Conservation (phyloP, 1,140 invertebrate genomes). For the Tachypleus tridentatus region DNA sequence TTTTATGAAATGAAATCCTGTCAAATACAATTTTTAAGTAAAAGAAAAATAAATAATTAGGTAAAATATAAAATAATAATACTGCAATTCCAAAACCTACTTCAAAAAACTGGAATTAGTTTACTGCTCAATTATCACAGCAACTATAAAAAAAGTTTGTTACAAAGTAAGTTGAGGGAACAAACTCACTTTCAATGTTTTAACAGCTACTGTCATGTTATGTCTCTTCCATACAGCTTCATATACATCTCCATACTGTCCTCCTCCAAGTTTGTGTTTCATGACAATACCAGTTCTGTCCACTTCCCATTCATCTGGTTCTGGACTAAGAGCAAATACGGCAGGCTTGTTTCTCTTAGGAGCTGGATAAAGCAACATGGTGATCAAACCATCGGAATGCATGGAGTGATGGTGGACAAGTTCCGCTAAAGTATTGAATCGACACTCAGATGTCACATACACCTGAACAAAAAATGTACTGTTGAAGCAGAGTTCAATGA, state of each 20-base stretch:
- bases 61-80: no score
- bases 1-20: no score
- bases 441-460: slow-evolving; percentile 91
- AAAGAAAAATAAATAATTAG: no score
- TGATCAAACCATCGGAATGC: slow-evolving; percentile 88
- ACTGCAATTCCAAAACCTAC: no score
- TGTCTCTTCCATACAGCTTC: slow-evolving; percentile 98
- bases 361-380: slow-evolving; percentile 90
- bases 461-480: slow-evolving; percentile 35
- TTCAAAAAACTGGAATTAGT: no score
- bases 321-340: slow-evolving; percentile 75
- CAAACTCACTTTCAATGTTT: slow-evolving; percentile 66
- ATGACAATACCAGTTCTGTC: slow-evolving; percentile 96
- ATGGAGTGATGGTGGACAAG: slow-evolving; percentile 97
- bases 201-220: slow-evolving; percentile 91
- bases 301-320: slow-evolving; percentile 96
- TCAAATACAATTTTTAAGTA: no score
- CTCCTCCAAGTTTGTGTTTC: slow-evolving; percentile 93
- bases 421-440: slow-evolving; percentile 94
- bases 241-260: slow-evolving; percentile 99
- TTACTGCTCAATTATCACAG: no score
- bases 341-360: slow-evolving; percentile 95
- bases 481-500: no score
- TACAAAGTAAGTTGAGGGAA: neutral
- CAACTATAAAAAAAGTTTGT: neutral